Percentiles rank a stretch among this genome's conserved stretches.
Evolutionary conservation across 2,113 vertebrate genomes (phyloP).

Genomic region (Neodontobutis hainanensis): DNA sequence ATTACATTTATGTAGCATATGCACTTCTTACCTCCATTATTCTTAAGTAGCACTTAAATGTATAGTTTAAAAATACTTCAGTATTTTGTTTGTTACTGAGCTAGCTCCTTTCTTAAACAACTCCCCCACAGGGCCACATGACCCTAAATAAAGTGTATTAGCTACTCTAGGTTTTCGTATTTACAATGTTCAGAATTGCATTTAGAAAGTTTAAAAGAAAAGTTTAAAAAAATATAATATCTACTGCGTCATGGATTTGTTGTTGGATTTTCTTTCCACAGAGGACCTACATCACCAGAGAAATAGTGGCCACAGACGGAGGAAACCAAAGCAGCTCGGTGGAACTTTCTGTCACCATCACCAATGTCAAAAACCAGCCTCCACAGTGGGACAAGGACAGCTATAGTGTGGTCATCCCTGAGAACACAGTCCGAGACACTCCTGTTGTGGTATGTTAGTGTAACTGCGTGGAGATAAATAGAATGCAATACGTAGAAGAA

Average conservation of each 20-base stretch:
- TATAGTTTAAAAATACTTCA: background rate
- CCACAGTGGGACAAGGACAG: conserved; percentile 86
- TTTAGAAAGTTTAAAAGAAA: too few relatives aligned
- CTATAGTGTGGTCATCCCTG: conserved; percentile 84
- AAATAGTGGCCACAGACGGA: conserved; percentile 83
- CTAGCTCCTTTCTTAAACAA: too few relatives aligned
- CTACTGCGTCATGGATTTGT: too few relatives aligned
- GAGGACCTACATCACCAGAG: conserved; percentile 82
- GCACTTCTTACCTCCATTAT: background rate
- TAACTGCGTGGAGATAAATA: too few relatives aligned
- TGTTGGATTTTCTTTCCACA: conserved; percentile 33
- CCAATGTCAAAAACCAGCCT: conserved; percentile 86
- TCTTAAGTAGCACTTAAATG: background rate
- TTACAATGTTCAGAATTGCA: too few relatives aligned
- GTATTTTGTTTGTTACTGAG: background rate
- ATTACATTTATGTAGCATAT: background rate
- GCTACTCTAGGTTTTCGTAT: too few relatives aligned
- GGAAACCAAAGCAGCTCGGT: conserved; percentile 85
- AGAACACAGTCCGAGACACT: conserved; percentile 82
- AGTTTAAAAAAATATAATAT: too few relatives aligned
- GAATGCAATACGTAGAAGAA: too few relatives aligned
- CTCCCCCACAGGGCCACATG: too few relatives aligned
- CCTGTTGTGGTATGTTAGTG: conserved; percentile 73
- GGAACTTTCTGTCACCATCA: conserved; percentile 83
- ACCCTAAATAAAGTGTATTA: too few relatives aligned